Conservation (phyloP, 2,888 invertebrate genomes). For the Augiades crinisus region DNA sequence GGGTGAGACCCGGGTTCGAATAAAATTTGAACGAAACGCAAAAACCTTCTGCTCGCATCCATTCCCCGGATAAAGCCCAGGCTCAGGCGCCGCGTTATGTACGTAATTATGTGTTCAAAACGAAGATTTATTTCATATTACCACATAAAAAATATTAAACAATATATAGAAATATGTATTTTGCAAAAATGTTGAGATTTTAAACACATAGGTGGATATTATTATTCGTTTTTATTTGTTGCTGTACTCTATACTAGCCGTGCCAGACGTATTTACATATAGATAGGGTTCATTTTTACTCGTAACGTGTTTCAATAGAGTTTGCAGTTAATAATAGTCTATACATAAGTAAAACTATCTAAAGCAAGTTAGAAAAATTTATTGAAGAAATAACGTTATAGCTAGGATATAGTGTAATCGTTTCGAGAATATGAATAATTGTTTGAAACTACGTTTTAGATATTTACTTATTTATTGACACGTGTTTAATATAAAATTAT, state of each 20-base stretch:
- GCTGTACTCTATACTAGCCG: constrained; percentile 33
- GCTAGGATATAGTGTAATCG: constrained; percentile 4
- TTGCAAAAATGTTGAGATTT: constrained; percentile 46
- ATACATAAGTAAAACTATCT: constrained; percentile 18
- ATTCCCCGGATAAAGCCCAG: constrained; percentile 39
- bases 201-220: constrained; percentile 49
- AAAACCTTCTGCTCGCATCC: constrained; percentile 30
- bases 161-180: constrained; percentile 14
- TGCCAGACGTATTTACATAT: constrained; percentile 25
- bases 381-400: constrained; percentile 15
- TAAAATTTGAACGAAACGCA: constrained; percentile 28
- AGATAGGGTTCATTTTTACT: constrained; percentile 29
- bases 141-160: constrained; percentile 40
- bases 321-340: constrained; percentile 13
- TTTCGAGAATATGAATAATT: not conserved
- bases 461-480: constrained; percentile 13
- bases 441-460: constrained; percentile 6
- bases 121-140: constrained; percentile 46
- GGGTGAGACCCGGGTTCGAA: constrained; percentile 31
- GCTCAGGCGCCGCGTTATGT: constrained; percentile 42
- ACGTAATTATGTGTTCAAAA: constrained; percentile 68
- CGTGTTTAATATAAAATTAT: not conserved
- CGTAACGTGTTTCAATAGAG: constrained; percentile 25
- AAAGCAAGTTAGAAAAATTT: constrained; percentile 21
- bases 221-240: constrained; percentile 36